phyloP scores from a whole-genome alignment of 2,888 invertebrate species.

The Pecten maximus region DNA sequence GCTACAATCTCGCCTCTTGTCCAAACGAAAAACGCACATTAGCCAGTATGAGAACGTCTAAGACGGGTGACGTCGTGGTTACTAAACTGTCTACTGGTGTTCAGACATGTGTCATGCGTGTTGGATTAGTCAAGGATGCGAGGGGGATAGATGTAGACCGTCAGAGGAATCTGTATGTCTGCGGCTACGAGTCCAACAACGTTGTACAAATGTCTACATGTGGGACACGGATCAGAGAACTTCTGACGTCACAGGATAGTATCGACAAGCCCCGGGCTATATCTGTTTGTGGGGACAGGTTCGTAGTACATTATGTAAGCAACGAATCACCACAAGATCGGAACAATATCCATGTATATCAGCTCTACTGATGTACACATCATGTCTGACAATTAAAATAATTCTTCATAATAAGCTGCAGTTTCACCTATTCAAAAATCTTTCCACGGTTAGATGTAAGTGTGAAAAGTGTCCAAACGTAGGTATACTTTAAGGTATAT shows the following conservation, averaged over 20 bases:
- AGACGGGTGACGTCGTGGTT: not conserved
- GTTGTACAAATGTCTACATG: not conserved
- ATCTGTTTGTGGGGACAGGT: not conserved
- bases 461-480: no score
- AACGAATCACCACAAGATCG: not conserved
- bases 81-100: not conserved
- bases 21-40: not conserved
- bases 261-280: not conserved
- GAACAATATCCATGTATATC: not conserved
- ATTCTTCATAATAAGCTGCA: no score
- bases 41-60: not conserved
- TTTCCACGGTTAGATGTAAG: no score
- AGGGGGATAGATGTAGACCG: not conserved
- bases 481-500: no score
- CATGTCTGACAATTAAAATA: no score
- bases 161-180: not conserved
- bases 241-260: not conserved
- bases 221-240: not conserved
- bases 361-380: conserved; percentile 21
- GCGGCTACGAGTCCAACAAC: not conserved
- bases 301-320: not conserved
- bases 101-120: not conserved
- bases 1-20: not conserved
- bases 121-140: not conserved
- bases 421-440: no score